phyloP scores from a whole-genome alignment of 2,113 vertebrate genomes.

The Hirundichthys speculiger region DNA sequence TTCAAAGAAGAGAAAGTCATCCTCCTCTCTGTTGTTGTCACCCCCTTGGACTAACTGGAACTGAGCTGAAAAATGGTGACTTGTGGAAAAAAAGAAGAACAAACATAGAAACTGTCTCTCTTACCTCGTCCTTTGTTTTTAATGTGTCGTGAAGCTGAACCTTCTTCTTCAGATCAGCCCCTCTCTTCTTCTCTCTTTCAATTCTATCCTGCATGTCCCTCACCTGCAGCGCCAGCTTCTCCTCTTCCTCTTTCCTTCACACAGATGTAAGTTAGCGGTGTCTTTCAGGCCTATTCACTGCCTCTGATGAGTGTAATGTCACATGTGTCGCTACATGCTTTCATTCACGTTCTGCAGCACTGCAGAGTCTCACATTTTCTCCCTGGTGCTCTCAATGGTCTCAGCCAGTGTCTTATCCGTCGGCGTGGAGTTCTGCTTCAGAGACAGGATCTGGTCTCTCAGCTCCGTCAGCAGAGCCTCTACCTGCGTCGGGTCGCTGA shows the following conservation, averaged over 20 bases:
- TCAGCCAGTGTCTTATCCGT: conserved; percentile 80
- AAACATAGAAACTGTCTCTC: neutral
- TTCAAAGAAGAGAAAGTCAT: neutral
- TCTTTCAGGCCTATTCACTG: neutral
- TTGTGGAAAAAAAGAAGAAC: too few species aligned
- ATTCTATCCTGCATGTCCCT: conserved; percentile 75
- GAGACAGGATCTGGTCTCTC: conserved; percentile 87
- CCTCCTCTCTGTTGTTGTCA: neutral
- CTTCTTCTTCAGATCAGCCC: conserved; percentile 78
- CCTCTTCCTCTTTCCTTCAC: conserved; percentile 82
- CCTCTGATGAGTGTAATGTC: too few species aligned
- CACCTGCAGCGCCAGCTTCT: conserved; percentile 78
- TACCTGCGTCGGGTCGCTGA: conserved; percentile 87
- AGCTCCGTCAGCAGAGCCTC: conserved; percentile 82
- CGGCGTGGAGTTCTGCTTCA: conserved; percentile 86
- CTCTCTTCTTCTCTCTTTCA: conserved; percentile 78
- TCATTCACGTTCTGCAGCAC: too few species aligned
- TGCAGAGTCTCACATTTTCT: conserved; percentile 78
- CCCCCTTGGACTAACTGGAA: too few species aligned
- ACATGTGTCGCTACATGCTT: too few species aligned
- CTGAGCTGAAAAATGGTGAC: neutral
- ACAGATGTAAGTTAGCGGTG: neutral
- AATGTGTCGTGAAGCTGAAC: conserved; percentile 79
- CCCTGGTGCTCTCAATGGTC: conserved; percentile 66
- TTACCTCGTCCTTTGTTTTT: conserved; percentile 84